Evolutionary conservation across 1,140 invertebrate species (phyloP).

Genomic region (Euborellia annulipes): DNA sequence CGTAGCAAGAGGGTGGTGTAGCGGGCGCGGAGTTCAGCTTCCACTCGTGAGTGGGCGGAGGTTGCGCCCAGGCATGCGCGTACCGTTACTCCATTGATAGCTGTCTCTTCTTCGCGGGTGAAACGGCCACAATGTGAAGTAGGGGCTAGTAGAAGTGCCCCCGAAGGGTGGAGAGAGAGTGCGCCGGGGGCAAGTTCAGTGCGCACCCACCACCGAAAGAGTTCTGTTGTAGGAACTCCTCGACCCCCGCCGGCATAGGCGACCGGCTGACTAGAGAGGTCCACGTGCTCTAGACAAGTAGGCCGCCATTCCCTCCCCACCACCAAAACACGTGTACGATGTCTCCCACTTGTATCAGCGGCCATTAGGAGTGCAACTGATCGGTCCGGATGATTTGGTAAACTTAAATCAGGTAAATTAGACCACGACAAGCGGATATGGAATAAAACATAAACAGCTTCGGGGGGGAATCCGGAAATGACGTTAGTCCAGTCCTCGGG

Average conservation of each 20-base stretch:
- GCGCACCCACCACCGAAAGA: slow-evolving; percentile 37
- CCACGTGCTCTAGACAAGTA: slow-evolving; percentile 30
- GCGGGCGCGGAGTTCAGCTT: slow-evolving; percentile 27
- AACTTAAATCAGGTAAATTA: neutral
- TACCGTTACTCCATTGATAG: neutral
- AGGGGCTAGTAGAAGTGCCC: slow-evolving; percentile 25
- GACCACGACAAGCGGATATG: too few relatives aligned
- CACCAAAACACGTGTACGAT: slow-evolving; percentile 32
- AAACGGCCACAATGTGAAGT: slow-evolving; percentile 29
- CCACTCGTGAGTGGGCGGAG: slow-evolving; percentile 20
- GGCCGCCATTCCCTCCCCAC: slow-evolving; percentile 33
- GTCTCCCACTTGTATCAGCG: slow-evolving; percentile 31
- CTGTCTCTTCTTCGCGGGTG: slow-evolving; percentile 5
- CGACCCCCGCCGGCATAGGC: slow-evolving; percentile 35
- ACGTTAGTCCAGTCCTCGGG: too few relatives aligned
- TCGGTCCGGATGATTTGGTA: neutral
- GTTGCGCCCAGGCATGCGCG: neutral
- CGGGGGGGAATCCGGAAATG: too few relatives aligned
- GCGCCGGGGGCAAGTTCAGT: slow-evolving; percentile 33
- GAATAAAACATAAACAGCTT: too few relatives aligned
- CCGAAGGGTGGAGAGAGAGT: slow-evolving; percentile 30
- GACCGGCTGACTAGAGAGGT: slow-evolving; percentile 36
- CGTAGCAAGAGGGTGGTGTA: slow-evolving; percentile 26
- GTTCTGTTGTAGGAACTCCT: slow-evolving; percentile 29
- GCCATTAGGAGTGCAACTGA: slow-evolving; percentile 26